Evolutionary conservation across 2,888 invertebrate species (phyloP).

Genomic region (Acronicta aceris): DNA sequence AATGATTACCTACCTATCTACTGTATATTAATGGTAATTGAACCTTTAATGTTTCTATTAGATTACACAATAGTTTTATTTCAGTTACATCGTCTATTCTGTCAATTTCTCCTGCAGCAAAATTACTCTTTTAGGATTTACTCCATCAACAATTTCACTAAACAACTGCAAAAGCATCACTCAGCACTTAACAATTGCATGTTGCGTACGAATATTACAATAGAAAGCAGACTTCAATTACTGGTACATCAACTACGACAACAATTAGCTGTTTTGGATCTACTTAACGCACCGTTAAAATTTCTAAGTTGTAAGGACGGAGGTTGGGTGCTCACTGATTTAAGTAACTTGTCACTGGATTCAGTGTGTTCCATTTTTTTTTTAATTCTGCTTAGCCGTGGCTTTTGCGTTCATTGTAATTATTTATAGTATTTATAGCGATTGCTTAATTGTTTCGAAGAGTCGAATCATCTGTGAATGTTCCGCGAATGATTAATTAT

Average conservation of each 20-base stretch:
- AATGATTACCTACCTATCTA: constrained; percentile 17
- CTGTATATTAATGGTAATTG: constrained; percentile 21
- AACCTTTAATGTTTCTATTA: constrained; percentile 10
- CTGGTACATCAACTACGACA: not conserved
- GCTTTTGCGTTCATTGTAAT: too few species aligned
- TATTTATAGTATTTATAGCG: too few species aligned
- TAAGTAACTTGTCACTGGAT: too few species aligned
- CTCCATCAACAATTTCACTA: constrained; percentile 5
- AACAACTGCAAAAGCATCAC: constrained; percentile 16
- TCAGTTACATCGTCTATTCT: not conserved
- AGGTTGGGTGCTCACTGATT: too few species aligned
- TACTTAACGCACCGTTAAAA: too few species aligned
- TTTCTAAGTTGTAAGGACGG: too few species aligned
- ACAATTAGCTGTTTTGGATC: constrained; percentile 1
- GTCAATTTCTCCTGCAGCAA: not conserved
- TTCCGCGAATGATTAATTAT: constrained; percentile 7
- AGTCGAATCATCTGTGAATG: not conserved
- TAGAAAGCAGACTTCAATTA: constrained; percentile 11
- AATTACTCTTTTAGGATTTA: not conserved
- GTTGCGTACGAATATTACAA: constrained; percentile 16
- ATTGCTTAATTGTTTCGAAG: not conserved
- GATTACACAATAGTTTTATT: constrained; percentile 1
- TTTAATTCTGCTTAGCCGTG: too few species aligned
- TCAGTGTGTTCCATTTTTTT: too few species aligned
- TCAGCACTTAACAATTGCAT: constrained; percentile 30